A percentile compares a stretch with the other conserved stretches of the same genome.
Evolutionary conservation across 2,888 invertebrate genomes (phyloP).

Genomic region (Eristalinus aeneus): DNA sequence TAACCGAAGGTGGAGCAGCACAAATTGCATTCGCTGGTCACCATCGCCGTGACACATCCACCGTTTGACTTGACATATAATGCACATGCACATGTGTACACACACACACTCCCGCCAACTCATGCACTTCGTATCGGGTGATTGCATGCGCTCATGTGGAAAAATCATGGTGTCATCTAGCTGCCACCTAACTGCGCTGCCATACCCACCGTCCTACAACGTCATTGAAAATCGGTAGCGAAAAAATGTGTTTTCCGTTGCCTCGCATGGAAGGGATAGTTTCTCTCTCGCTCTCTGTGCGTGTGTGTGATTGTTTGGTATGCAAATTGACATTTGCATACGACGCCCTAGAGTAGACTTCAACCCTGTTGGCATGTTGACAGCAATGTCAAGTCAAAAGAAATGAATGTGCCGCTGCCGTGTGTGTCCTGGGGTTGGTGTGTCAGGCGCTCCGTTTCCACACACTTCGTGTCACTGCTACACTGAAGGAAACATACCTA

Average conservation of each 20-base stretch:
- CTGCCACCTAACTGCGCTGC: slow-evolving; percentile 67
- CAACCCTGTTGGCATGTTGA: slow-evolving; percentile 70
- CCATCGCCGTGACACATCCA: slow-evolving; percentile 49
- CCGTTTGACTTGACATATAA: slow-evolving; percentile 64
- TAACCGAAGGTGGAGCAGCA: slow-evolving; percentile 69
- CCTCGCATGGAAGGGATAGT: slow-evolving; percentile 15
- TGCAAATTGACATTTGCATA: slow-evolving; percentile 71
- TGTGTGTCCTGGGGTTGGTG: slow-evolving; percentile 40
- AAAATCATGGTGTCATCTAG: slow-evolving; percentile 70
- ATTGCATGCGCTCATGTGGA: slow-evolving; percentile 69
- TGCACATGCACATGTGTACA: slow-evolving; percentile 42
- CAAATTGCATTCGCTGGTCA: slow-evolving; percentile 71
- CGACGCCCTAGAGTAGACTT: slow-evolving; percentile 70
- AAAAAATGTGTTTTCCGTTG: slow-evolving; percentile 59
- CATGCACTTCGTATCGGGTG: slow-evolving; percentile 40
- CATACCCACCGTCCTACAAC: slow-evolving; percentile 45
- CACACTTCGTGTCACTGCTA: slow-evolving; percentile 12
- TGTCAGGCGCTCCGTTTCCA: slow-evolving; percentile 17
- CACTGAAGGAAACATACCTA: slow-evolving; percentile 31
- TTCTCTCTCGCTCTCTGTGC: slow-evolving; percentile 4
- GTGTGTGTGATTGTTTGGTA: slow-evolving; percentile 48
- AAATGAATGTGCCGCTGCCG: slow-evolving; percentile 69
- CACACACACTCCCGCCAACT: slow-evolving; percentile 4
- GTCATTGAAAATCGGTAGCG: slow-evolving; percentile 67
- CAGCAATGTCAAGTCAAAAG: slow-evolving; percentile 71